These are phyloP conservation scores for Tipula helvola DNA, from an alignment of 2,888 invertebrate genomes.

Conservation along the genomic window DNA sequence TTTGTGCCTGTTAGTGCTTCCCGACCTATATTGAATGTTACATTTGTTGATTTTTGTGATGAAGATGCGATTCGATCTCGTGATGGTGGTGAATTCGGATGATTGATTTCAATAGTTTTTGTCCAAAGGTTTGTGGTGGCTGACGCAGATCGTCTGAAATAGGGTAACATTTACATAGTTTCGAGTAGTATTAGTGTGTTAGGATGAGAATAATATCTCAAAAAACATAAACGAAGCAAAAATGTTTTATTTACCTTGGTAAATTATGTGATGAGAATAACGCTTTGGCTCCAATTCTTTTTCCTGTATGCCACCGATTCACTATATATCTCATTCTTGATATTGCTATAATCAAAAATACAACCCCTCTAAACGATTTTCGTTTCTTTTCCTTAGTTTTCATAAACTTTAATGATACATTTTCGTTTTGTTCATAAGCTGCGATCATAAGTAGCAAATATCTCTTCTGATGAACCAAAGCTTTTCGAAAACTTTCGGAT, in stretches of 20 bases:
- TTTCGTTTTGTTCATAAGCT: slow-evolving; percentile 32
- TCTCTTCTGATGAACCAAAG: slow-evolving; percentile 80
- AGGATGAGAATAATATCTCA: too few species aligned
- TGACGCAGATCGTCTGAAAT: slow-evolving; percentile 15
- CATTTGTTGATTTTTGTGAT: background rate
- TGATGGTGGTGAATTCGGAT: slow-evolving; percentile 21
- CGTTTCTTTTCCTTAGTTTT: slow-evolving; percentile 21
- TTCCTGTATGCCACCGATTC: slow-evolving; percentile 47
- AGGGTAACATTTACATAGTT: background rate
- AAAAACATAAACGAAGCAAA: too few species aligned
- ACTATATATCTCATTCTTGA: slow-evolving; percentile 54
- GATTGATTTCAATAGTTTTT: background rate
- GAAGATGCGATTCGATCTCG: slow-evolving; percentile 16
- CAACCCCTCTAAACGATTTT: slow-evolving; percentile 40
- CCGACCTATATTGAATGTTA: background rate
- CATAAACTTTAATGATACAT: slow-evolving; percentile 24
- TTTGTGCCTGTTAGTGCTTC: background rate
- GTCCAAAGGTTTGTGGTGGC: slow-evolving; percentile 16
- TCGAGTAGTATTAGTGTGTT: background rate
- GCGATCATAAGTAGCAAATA: slow-evolving; percentile 60
- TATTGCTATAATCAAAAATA: slow-evolving; percentile 44
- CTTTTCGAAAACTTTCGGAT: slow-evolving; percentile 75
- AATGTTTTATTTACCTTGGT: slow-evolving; percentile 8
- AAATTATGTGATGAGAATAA: slow-evolving; percentile 20
- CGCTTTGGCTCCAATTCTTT: slow-evolving; percentile 40